Evolutionary conservation across 2,888 invertebrate species (phyloP).

Genomic region (Callimorpha dominula): DNA sequence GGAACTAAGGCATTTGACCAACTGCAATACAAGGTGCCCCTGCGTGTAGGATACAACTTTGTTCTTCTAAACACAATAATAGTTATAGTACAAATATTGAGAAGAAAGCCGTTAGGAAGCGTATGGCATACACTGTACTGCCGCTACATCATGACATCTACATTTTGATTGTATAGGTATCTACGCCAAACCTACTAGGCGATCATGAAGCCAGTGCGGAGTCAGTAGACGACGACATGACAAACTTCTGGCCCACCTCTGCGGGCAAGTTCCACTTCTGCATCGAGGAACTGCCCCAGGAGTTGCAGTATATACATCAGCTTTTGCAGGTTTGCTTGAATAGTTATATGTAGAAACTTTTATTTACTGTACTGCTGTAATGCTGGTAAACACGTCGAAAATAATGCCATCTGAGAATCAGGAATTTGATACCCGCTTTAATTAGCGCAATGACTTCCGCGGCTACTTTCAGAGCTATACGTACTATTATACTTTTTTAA

Average conservation of each 20-base stretch:
- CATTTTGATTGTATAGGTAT: constrained; percentile 82
- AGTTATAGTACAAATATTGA: not conserved
- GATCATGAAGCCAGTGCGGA: constrained; percentile 91
- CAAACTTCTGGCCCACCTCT: constrained; percentile 97
- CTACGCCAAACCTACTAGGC: constrained; percentile 91
- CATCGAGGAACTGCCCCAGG: constrained; percentile 95
- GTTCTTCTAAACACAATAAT: not conserved
- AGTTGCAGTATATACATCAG: constrained; percentile 97
- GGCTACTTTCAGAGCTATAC: too few relatives aligned
- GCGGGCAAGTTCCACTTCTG: constrained; percentile 97
- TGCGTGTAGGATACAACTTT: not conserved
- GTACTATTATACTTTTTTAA: too few relatives aligned
- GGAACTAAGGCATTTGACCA: not conserved
- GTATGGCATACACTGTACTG: not conserved
- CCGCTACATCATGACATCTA: not conserved
- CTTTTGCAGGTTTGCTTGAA: constrained; percentile 90
- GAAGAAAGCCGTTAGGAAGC: not conserved
- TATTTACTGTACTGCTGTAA: not conserved
- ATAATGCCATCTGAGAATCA: too few relatives aligned
- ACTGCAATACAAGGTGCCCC: not conserved
- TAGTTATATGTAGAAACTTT: not conserved
- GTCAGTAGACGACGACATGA: constrained; percentile 91
- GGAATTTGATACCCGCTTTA: too few relatives aligned
- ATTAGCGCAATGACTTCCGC: too few relatives aligned
- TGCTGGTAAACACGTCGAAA: not conserved